Base-by-base conservation (phyloP, 2,797 vertebrate genomes). In the Sciurus vulgaris region DNA sequence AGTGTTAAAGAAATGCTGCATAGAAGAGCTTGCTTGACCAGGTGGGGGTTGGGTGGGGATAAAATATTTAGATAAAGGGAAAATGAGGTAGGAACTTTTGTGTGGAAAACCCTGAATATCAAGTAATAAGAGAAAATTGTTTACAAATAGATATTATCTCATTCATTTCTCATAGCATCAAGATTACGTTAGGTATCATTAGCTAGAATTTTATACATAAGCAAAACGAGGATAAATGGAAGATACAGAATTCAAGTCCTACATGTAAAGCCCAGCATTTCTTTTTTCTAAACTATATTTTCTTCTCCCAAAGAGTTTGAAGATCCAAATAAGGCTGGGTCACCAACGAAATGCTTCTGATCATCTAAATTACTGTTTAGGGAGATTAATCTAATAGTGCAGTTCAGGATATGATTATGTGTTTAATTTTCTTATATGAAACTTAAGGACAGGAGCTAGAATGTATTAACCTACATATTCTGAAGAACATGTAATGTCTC, bases 361-460 rank as follows among this genome's bases (percentile, higher is more conserved):
- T 65, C 33, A 73, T 61, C 84, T 35, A 81, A 84, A 72, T 79
- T 59, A 89, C 51, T 77, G 20, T 78, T 95, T 86, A 95, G 11
- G 18, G 41, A 73, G 35, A 91, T 33, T 85, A 67, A 82, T 86
- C 18, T 79, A 35, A 95, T 7, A 89, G 61, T 77, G 6, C 30
- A 77, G 91, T 61, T 88, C 2, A 84, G 6, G 93, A 78, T 74
- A 96, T 79, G 35, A 89, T 56, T 73, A 35, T 49, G 11, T 89
- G 44, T 76, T 87, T 69, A 56, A 35, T 89, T 95, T 92, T 76
- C 73, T 94, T 93, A 1, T 24, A 97, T 86, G 77, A 38, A 93
- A 89, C 4, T 59, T 89, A 83, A 54, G 33, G 28, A 61, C 2
- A 61, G 9, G 51, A 79, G 63, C 70, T 56, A 17, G 22, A 91